Evolutionary conservation across 2,113 vertebrate genomes (phyloP).

Genomic region (Emydura subglobosa): DNA sequence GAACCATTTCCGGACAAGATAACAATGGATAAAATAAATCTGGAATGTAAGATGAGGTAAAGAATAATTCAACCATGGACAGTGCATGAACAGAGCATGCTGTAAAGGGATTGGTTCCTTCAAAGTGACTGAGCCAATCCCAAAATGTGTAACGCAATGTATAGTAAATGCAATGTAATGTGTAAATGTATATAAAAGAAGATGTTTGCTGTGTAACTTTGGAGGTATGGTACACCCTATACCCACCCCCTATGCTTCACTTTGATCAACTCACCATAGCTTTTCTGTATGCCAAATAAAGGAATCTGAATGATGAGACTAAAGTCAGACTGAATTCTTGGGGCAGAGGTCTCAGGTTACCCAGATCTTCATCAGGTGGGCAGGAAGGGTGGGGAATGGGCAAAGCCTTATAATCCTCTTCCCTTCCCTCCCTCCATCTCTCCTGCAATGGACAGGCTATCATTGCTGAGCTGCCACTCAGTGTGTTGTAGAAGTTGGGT

Average conservation of each 20-base stretch:
- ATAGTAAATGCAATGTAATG: neutral
- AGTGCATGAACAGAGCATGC: neutral
- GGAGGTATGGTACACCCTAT: neutral
- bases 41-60: neutral
- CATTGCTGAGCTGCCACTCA: neutral
- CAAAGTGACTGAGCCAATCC: neutral
- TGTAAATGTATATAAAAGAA: neutral
- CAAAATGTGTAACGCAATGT: neutral
- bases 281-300: neutral
- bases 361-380: fast-evolving
- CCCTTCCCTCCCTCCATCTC: fast-evolving
- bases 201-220: neutral
- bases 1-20: neutral
- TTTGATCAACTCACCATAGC: neutral
- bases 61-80: neutral
- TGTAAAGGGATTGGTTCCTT: neutral
- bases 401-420: fast-evolving
- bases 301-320: neutral
- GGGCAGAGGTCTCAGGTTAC: neutral
- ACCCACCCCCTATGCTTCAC: neutral
- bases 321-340: neutral
- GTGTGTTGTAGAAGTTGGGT: no score
- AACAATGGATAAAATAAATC: neutral
- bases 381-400: neutral
- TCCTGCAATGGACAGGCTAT: neutral